These are phyloP conservation scores for Aricia artaxerxes DNA, from an alignment of 2,888 invertebrate species.

Conservation along the genomic window DNA sequence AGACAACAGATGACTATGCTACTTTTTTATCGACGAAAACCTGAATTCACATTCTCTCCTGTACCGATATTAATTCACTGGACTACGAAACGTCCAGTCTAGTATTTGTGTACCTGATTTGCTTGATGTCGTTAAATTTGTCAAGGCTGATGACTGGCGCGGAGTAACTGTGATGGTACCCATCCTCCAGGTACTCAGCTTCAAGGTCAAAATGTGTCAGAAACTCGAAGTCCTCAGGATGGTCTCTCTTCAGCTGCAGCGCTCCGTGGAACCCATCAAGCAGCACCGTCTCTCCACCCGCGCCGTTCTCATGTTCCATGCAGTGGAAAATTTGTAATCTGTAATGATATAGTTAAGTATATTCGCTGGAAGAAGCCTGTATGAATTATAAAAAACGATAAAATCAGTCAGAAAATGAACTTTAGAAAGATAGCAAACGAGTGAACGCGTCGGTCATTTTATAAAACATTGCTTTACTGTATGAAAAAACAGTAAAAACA, in stretches of 20 bases:
- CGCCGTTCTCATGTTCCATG: conserved; percentile 71
- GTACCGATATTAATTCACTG: too few species aligned
- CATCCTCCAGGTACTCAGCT: conserved; percentile 84
- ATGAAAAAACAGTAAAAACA: too few species aligned
- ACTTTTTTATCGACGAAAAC: too few species aligned
- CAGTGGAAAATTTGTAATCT: conserved; percentile 74
- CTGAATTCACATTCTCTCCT: too few species aligned
- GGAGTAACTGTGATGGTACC: conserved; percentile 77
- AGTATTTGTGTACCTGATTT: conserved; percentile 62
- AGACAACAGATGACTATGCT: too few species aligned
- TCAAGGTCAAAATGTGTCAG: conserved; percentile 80
- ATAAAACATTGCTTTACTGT: too few species aligned
- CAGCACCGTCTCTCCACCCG: conserved; percentile 87
- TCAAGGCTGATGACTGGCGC: conserved; percentile 82
- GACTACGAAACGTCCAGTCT: too few species aligned
- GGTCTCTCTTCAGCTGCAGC: conserved; percentile 69
- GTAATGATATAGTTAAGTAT: conserved; percentile 36
- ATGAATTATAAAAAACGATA: too few species aligned
- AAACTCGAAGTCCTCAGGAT: conserved; percentile 80
- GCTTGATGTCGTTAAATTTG: conserved; percentile 77
- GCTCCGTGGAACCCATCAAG: conserved; percentile 88
- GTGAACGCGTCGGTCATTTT: too few species aligned
- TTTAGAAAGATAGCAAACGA: too few species aligned
- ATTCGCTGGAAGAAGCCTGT: too few species aligned
- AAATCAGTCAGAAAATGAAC: too few species aligned